Conservation (phyloP, 2,113 vertebrate species). For the Piaya cayana region DNA sequence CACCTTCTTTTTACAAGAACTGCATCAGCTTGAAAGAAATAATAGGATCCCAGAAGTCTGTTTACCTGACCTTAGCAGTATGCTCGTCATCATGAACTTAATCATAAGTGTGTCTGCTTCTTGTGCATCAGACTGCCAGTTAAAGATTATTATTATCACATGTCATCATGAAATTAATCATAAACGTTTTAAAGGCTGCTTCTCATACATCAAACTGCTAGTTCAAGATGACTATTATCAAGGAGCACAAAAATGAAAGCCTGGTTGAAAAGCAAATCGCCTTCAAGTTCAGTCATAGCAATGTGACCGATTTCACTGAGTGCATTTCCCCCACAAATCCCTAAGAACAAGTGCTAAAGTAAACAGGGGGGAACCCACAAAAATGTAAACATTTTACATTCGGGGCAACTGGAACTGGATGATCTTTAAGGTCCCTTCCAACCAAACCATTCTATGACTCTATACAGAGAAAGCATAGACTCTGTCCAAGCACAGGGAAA, state of each 20-base stretch:
- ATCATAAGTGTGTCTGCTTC: background rate
- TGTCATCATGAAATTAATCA: background rate
- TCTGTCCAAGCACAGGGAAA: background rate
- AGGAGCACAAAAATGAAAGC: background rate
- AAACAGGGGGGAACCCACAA: background rate
- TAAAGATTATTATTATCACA: background rate
- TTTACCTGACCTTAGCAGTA: background rate
- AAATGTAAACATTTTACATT: background rate
- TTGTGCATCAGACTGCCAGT: background rate
- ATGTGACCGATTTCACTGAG: background rate
- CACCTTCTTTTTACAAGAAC: background rate
- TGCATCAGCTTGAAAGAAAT: background rate
- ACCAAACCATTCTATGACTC: no score
- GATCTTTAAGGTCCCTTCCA: no score
- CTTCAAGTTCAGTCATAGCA: background rate
- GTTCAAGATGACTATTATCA: background rate
- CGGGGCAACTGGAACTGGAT: no score
- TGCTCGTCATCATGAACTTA: background rate
- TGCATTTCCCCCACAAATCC: background rate
- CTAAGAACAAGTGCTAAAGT: background rate
- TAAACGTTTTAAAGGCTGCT: background rate
- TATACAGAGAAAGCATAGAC: background rate
- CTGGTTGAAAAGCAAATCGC: background rate
- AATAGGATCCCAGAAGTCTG: background rate
- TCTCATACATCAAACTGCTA: background rate